Evolutionary conservation across 2,888 invertebrate species (phyloP).

Genomic region (Plagiodera versicolora): DNA sequence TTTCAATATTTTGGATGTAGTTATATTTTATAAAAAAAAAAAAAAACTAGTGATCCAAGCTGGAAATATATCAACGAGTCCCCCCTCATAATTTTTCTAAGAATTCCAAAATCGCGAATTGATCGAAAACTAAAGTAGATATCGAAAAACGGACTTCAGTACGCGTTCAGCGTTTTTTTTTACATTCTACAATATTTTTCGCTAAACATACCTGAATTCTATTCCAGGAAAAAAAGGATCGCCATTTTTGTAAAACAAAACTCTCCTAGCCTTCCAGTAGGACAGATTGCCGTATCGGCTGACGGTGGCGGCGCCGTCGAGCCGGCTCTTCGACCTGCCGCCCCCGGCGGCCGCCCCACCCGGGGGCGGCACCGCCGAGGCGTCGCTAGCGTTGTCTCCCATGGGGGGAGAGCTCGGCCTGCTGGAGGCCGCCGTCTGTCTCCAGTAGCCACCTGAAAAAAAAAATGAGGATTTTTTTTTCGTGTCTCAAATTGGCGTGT

Average conservation of each 20-base stretch:
- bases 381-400: slow-evolving; percentile 64
- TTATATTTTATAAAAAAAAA: no score
- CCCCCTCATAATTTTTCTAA: no score
- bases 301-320: slow-evolving; percentile 57
- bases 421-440: slow-evolving; percentile 59
- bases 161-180: no score
- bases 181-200: no score
- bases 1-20: no score
- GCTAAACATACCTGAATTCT: slow-evolving; percentile 66
- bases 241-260: slow-evolving; percentile 91
- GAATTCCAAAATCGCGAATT: no score
- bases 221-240: slow-evolving; percentile 90
- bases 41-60: no score
- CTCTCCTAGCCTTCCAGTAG: slow-evolving; percentile 84
- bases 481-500: not conserved
- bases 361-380: slow-evolving; percentile 61
- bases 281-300: slow-evolving; percentile 73
- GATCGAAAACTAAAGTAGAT: no score
- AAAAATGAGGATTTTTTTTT: not conserved
- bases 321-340: slow-evolving; percentile 57
- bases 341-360: not conserved
- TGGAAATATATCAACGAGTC: no score
- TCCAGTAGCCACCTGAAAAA: slow-evolving; percentile 53
- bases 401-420: slow-evolving; percentile 58
- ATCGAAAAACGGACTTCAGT: no score